Evolutionary conservation across 2,797 vertebrate genomes (phyloP).

Genomic region (Siniperca obscura): DNA sequence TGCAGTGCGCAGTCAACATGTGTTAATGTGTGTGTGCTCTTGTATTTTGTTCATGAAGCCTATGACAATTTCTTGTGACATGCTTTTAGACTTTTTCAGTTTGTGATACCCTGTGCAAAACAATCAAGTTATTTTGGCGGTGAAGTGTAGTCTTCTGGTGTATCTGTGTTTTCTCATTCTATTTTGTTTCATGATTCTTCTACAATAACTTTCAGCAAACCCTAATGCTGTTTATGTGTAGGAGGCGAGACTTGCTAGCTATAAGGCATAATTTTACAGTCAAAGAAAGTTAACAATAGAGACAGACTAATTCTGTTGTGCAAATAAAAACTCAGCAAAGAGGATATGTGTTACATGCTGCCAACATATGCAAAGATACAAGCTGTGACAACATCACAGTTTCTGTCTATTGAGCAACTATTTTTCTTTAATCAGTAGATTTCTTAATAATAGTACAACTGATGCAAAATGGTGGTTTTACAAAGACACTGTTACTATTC

Average conservation of each 20-base stretch:
- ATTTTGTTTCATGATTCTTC: neutral
- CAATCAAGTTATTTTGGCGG: neutral
- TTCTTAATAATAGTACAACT: neutral
- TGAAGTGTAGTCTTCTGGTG: neutral
- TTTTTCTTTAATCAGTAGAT: neutral
- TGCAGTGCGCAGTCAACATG: conserved; percentile 8
- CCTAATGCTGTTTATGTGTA: neutral
- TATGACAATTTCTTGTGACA: neutral
- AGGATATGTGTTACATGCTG: neutral
- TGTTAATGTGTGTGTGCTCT: neutral
- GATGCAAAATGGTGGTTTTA: neutral
- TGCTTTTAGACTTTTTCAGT: neutral
- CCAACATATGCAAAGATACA: conserved; percentile 7
- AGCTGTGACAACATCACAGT: neutral
- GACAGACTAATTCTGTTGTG: conserved; percentile 1
- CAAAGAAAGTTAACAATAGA: conserved; percentile 5
- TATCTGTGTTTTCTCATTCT: neutral
- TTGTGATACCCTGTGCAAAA: neutral
- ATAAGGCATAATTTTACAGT: neutral
- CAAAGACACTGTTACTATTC: neutral
- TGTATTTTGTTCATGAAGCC: neutral
- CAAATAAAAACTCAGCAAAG: neutral
- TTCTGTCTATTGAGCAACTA: neutral
- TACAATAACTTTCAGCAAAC: neutral
- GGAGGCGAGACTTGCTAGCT: neutral